Conservation (phyloP, 2,797 vertebrate genomes). For the Strix occidentalis region DNA sequence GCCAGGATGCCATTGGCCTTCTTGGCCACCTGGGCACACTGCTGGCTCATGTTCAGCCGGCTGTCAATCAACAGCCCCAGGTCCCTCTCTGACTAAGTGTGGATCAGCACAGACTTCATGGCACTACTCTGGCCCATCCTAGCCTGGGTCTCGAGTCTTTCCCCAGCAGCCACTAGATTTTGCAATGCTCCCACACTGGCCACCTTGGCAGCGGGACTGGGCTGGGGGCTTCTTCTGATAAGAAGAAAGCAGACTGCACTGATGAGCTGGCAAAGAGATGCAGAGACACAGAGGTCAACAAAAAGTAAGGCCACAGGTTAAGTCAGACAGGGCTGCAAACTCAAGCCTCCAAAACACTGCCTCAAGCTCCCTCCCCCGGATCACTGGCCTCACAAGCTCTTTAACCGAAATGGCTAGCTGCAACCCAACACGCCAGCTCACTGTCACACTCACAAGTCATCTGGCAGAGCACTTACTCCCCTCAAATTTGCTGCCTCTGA, state of each 20-base stretch:
- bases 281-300: not conserved
- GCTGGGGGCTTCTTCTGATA: not conserved
- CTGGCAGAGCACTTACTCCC: not conserved
- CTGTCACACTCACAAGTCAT: fast-evolving
- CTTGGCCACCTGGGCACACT: too few relatives aligned
- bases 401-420: fast-evolving
- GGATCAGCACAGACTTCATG: not conserved
- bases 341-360: not conserved
- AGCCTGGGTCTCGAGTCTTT: not conserved
- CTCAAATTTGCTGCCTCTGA: not conserved
- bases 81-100: not conserved
- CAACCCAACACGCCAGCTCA: not conserved
- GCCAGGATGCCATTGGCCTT: too few relatives aligned
- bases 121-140: not conserved
- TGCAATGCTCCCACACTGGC: not conserved
- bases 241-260: not conserved
- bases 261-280: not conserved
- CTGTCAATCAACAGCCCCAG: too few relatives aligned
- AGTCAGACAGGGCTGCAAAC: not conserved
- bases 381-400: not conserved
- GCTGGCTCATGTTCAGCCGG: too few relatives aligned
- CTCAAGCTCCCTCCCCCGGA: not conserved
- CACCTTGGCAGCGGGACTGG: not conserved
- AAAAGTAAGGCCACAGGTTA: not conserved
- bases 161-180: not conserved